Conservation (phyloP, 2,113 vertebrate species). For the Rhadina sibilatrix region DNA sequence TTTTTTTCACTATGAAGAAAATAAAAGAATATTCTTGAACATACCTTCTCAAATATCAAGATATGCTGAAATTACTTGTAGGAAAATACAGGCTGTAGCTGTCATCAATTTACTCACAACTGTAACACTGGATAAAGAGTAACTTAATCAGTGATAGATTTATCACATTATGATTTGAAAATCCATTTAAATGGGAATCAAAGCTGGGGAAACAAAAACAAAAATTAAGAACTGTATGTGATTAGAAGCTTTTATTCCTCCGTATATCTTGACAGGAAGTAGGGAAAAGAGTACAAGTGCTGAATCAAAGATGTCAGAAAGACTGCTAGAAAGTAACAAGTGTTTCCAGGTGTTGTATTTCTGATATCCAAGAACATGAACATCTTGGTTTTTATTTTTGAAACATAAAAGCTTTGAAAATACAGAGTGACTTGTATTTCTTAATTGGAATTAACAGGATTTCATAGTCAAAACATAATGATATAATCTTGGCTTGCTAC, state of each 20-base stretch:
- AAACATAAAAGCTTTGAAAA: not conserved
- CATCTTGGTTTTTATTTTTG: not conserved
- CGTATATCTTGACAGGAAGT: not conserved
- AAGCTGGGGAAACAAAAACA: not conserved
- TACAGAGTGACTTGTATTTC: not conserved
- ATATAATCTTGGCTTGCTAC: not conserved
- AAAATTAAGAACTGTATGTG: not conserved
- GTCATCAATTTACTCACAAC: not conserved
- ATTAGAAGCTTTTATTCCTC: not conserved
- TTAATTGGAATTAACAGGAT: not conserved
- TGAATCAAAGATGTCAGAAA: not conserved
- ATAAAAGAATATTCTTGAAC: constrained; percentile 3
- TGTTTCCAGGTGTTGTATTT: not conserved
- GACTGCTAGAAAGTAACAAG: not conserved
- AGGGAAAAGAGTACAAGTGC: not conserved
- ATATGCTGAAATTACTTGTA: not conserved
- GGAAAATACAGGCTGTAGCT: not conserved
- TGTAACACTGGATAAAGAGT: not conserved
- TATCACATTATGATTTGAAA: not conserved
- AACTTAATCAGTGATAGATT: not conserved
- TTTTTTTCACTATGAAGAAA: not conserved
- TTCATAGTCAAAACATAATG: not conserved
- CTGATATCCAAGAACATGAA: not conserved
- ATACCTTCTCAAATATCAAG: constrained; percentile 1
- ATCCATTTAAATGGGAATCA: not conserved